Base-by-base conservation (phyloP, 2,113 vertebrate genomes). In the Pteronura brasiliensis region DNA sequence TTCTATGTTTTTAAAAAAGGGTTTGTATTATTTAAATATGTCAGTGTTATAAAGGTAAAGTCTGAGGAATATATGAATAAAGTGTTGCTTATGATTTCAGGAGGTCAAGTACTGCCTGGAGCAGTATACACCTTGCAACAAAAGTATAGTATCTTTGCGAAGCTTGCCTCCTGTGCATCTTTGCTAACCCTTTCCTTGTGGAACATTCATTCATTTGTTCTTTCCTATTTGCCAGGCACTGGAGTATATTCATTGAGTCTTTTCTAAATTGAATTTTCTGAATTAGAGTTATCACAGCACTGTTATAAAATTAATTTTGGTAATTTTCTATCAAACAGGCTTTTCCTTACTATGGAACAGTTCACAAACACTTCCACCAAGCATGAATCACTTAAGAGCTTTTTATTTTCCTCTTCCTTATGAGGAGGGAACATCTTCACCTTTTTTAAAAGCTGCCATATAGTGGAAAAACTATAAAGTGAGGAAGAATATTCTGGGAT, bases 311-410 rank as follows among this genome's bases (percentile, higher is more conserved):
- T 89, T 42, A 89, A 76, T 27, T 88, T 89, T 76, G 14, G 29
- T 76, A 74, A n/a, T 90, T 94, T 95, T 23, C 61, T 90, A 55
- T 76, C 77, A 72, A 72, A 49, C 8, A 83, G 27, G 13, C 55
- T 83, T 88, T 90, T 90, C 74, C 47, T 95, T 83, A 90, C 83
- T 63, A 61, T 42, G n/a, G 55, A 88, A 90, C 67, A 95, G 63
- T 90, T 88, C 74, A 81, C 63, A 74, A 82, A 82, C 65, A 74
- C 86, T 61, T 65, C 20, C 25, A 57, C 55, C 34, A 74, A 55
- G 63, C 5, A 27, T 63, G 49, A 39, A 89, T 69, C 63, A 36
- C 52, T 34, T 82, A 61, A 52, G 42, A 21, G 25, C 65, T 82
- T 89, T 89, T 88, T 59, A 27, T 72, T 82, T 94, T 82, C 34